Base-by-base conservation (phyloP, 2,113 vertebrate species). In the Oostethus manadensis region DNA sequence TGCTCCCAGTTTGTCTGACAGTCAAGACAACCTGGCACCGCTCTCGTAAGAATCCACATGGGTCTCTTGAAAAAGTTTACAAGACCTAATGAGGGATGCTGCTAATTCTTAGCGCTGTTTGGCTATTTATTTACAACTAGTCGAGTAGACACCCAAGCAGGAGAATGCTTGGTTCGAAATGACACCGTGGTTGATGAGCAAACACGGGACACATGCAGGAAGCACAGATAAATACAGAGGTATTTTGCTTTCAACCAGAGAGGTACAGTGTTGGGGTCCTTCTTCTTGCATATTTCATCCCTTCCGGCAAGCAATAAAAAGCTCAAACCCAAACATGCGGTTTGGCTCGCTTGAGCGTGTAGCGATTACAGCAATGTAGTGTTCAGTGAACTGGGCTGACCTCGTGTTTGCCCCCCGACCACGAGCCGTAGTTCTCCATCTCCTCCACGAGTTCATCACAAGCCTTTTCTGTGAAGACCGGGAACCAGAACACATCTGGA, bases 401-500 rank as follows among this genome's bases (percentile, higher is more conserved):
- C 80, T 93, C 80, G 66, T 96, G 91, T 71, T 62, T 94, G 62
- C 95, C 95, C 55, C 96, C 96, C 51, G 97, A 99, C 97, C 97
- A 99, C 3, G 93, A 79, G 20, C 97, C 97, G 51, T 82, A 93
- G 74, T 96, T 87, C 73, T 99, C 97, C 93, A 98, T 97, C 87
- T 98, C 96, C 74, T 95, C 89, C 1, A 99, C 93, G 46, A 99
- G 33, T 70, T 98, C 94, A 78, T 99, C 93, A 81, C 97, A 99
- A 56, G 92, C 92, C 53, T 88, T 64, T 56, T 93, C 93, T 26
- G 95, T 92, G 83, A 99, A 90, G 74, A 98, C 92, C 4, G 96
- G 96, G 79, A 99, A 99, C 97, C 97, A 99, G 86, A 94, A 99
- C 15, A 99, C 97, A 92, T 99, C 97, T 77, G 97, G 93, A 79